Evolutionary conservation across 2,888 invertebrate species (phyloP).

Genomic region (Calliphora vomitoria): DNA sequence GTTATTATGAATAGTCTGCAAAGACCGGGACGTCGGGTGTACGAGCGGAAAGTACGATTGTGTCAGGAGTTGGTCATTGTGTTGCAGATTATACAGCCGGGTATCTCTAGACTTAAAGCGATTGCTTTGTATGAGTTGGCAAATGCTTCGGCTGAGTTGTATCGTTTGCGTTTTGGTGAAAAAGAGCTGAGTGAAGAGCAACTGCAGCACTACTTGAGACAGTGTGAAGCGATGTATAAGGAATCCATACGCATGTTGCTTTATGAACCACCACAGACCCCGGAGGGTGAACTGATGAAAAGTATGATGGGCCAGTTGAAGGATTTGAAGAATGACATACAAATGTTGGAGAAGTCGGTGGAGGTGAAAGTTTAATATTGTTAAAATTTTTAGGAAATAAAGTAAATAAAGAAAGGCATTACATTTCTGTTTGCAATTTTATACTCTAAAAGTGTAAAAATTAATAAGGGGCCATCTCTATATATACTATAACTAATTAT

Average conservation of each 20-base stretch:
- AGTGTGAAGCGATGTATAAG: slow-evolving; percentile 87
- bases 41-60: slow-evolving; percentile 88
- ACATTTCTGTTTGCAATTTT: too few relatives aligned
- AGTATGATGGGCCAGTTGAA: slow-evolving; percentile 89
- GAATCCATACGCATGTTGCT: slow-evolving; percentile 88
- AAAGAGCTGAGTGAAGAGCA: slow-evolving; percentile 78
- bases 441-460: too few relatives aligned
- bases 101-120: slow-evolving; percentile 85
- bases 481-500: too few relatives aligned
- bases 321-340: slow-evolving; percentile 83
- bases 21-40: slow-evolving; percentile 86
- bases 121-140: slow-evolving; percentile 91
- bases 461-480: too few relatives aligned
- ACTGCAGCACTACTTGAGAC: slow-evolving; percentile 85
- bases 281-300: slow-evolving; percentile 89
- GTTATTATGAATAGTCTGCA: slow-evolving; percentile 85
- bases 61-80: slow-evolving; percentile 88
- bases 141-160: slow-evolving; percentile 87
- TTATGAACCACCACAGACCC: slow-evolving; percentile 89
- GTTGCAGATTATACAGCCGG: slow-evolving; percentile 88
- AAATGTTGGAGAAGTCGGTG: slow-evolving; percentile 55
- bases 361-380: slow-evolving; percentile 35
- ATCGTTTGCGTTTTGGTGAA: slow-evolving; percentile 79
- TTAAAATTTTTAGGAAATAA: background rate
- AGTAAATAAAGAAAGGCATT: background rate